These are phyloP conservation scores for Neopipo cinnamomea DNA, from an alignment of 2,113 vertebrate genomes.

Conservation along the genomic window DNA sequence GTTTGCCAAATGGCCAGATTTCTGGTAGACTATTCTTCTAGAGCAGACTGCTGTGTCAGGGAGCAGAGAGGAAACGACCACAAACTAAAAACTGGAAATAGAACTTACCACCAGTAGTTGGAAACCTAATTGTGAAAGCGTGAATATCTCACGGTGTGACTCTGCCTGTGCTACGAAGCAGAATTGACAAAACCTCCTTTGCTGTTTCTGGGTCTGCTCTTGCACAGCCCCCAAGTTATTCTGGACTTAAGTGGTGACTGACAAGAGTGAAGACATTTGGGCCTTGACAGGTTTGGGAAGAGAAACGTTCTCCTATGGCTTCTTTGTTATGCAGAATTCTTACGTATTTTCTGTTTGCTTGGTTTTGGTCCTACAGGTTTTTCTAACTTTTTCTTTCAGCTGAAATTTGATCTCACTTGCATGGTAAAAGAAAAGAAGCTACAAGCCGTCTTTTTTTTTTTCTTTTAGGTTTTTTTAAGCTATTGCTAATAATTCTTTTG, in stretches of 20 bases:
- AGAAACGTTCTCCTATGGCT: constrained; percentile 1
- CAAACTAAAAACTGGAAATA: not conserved
- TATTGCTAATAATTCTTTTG: not conserved
- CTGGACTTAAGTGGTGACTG: not conserved
- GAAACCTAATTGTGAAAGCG: not conserved
- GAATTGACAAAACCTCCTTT: not conserved
- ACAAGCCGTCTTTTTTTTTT: not conserved
- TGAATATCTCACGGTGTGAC: not conserved
- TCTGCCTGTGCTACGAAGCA: not conserved
- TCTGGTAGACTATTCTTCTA: not conserved
- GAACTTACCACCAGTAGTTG: not conserved
- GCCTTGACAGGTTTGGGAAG: constrained; percentile 45
- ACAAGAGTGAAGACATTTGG: not conserved
- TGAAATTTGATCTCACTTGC: constrained; percentile 10
- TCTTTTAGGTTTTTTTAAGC: not conserved
- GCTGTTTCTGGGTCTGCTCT: not conserved
- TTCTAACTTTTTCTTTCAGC: constrained; percentile 64
- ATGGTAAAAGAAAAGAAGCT: constrained; percentile 13
- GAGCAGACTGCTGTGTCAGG: not conserved
- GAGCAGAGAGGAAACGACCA: not conserved
- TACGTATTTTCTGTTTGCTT: not conserved
- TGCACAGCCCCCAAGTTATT: not conserved
- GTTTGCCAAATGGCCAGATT: not conserved
- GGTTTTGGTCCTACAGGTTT: constrained; percentile 22
- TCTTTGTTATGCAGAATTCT: not conserved